Conservation (phyloP, 2,888 invertebrate species). For the Drosophila suboccidentalis region DNA sequence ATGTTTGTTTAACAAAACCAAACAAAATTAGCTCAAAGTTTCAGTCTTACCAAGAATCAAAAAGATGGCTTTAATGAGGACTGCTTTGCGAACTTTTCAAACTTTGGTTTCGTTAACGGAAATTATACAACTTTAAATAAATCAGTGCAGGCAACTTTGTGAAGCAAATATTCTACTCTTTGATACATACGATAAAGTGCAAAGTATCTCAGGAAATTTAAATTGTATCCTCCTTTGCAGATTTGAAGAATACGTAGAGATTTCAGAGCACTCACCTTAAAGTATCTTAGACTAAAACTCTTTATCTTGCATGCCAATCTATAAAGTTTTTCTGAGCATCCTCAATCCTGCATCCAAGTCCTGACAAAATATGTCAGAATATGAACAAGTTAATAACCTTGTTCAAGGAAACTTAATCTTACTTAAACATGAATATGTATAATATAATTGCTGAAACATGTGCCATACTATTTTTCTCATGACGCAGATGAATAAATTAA, state of each 20-base stretch:
- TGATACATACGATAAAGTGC: too few relatives aligned
- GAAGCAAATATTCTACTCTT: neutral
- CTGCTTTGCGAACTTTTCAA: conserved; percentile 19
- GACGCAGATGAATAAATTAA: neutral
- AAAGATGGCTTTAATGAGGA: conserved; percentile 22
- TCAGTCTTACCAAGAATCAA: neutral
- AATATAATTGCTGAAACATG: neutral
- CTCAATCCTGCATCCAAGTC: too few relatives aligned
- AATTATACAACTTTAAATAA: conserved; percentile 13
- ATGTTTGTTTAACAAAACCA: conserved; percentile 11
- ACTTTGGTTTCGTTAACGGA: conserved; percentile 4
- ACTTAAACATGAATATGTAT: neutral
- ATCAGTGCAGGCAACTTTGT: conserved; percentile 12
- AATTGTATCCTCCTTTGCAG: neutral
- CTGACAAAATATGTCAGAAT: neutral
- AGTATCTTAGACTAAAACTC: neutral
- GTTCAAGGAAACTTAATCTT: neutral
- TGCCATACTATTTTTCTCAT: too few relatives aligned
- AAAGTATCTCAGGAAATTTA: neutral
- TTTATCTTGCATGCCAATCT: neutral
- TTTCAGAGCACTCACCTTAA: neutral
- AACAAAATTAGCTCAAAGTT: conserved; percentile 2
- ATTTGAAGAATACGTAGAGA: neutral
- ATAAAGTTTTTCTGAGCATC: neutral
- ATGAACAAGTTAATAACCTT: neutral